Percentiles rank a stretch among this genome's conserved stretches.
Evolutionary conservation across 2,797 vertebrate species (phyloP).

Genomic region (Brachymystax lenok): DNA sequence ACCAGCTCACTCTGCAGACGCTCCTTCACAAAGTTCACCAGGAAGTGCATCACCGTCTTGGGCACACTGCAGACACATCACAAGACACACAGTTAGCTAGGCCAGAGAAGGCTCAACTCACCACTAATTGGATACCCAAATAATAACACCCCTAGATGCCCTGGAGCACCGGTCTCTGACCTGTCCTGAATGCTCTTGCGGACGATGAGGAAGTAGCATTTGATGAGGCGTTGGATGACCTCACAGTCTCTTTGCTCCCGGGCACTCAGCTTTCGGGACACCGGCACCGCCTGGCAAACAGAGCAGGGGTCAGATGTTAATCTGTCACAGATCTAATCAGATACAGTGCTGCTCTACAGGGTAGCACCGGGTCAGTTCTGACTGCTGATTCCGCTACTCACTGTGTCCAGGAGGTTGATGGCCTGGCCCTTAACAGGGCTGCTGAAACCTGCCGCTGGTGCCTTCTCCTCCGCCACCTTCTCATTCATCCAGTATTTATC

Average conservation of each 20-base stretch:
- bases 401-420: constrained; percentile 82
- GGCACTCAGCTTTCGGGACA: constrained; percentile 73
- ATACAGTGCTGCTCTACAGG: background rate
- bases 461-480: constrained; percentile 61
- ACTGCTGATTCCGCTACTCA: constrained; percentile 59
- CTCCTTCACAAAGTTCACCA: constrained; percentile 86
- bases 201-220: constrained; percentile 85
- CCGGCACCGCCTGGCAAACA: constrained; percentile 71
- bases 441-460: constrained; percentile 56
- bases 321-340: background rate
- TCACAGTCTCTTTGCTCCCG: constrained; percentile 84
- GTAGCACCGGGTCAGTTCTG: constrained; percentile 5
- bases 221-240: constrained; percentile 84
- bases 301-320: constrained; percentile 15
- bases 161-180: constrained; percentile 53
- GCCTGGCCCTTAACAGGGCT: constrained; percentile 76
- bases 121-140: constrained; percentile 9
- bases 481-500: constrained; percentile 80
- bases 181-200: constrained; percentile 88
- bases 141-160: background rate
- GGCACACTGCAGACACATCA: constrained; percentile 72
- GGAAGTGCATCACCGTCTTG: constrained; percentile 87
- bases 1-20: constrained; percentile 86
- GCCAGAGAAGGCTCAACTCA: background rate
- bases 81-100: constrained; percentile 16